Base-by-base conservation (phyloP, 1,140 invertebrate genomes). In the Coptotermes formosanus region DNA sequence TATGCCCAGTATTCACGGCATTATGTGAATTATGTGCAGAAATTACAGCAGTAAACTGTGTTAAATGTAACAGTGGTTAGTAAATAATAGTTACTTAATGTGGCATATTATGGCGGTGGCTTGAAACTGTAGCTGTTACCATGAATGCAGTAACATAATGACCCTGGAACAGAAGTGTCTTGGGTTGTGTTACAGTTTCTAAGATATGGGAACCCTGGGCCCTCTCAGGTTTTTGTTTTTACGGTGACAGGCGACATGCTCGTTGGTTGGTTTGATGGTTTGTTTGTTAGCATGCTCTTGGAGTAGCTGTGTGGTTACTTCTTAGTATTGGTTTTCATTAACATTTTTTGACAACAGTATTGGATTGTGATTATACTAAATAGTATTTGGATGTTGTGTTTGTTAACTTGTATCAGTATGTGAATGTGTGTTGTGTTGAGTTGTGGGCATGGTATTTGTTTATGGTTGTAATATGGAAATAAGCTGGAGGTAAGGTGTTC, bases 261-360 rank as follows among this genome's bases (percentile, higher is more conserved):
- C 64, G 64, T 75, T 75, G 64, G 64, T 75, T 75, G 64, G 64
- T 75, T 69, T n/a, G 64, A n/a, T 69, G n/a, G 64, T 69, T 69
- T 69, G 19, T 69, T 75, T 75, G n/a, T 75, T 30, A 30, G 64
- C 64, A 75, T 75, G 64, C n/a, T 75, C 19, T 75, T 75, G 25
- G 30, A 75, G 64, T 75, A 75, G 64, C 30, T 64, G 0, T 21
- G 25, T 75, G 25, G 64, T 75, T 75, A 75, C 25, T 75, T 75
- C 64, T 75, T n/a, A 75, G 64, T 75, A 9, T 75, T 75, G 25
- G 25, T 75, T 30, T 75, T 30, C 14, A 30, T 75, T 75, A 75
- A 75, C 25, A 25, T 75, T n/a, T 1, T 75, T 75, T 75, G n/a
- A 75, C 9, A 75, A 30, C 25, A 75, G 64, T 75, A 30, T 7